Percentiles rank a stretch among this genome's conserved stretches.
phyloP scores from a whole-genome alignment of 2,797 vertebrate genomes.

The Eupleurogrammus muticus region DNA sequence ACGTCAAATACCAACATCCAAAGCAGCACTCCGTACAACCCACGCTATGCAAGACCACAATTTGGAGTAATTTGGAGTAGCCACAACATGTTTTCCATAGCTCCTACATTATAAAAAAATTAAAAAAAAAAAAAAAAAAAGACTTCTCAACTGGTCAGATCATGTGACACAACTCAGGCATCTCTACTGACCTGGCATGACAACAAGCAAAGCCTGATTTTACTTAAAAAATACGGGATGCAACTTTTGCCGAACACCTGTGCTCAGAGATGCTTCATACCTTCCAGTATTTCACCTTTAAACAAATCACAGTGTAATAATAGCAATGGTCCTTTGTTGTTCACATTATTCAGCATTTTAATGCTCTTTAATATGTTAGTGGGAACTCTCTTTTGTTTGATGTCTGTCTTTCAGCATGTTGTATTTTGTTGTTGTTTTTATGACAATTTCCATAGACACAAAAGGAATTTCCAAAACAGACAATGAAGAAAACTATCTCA shows the following conservation, averaged over 20 bases:
- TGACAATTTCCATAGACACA: neutral
- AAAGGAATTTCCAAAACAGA: neutral
- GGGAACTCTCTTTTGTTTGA: neutral
- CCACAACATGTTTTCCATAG: constrained; percentile 13
- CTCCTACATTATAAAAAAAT: constrained; percentile 29
- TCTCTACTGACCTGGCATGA: constrained; percentile 42
- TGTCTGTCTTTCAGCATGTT: neutral
- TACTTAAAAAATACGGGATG: neutral
- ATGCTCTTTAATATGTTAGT: neutral
- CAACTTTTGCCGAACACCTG: neutral
- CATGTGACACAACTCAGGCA: neutral
- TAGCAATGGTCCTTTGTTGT: neutral
- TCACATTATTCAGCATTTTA: neutral
- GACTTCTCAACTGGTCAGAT: no score
- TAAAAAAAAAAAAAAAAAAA: no score
- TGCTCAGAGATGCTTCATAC: neutral
- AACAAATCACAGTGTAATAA: neutral
- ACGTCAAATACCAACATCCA: constrained; percentile 23
- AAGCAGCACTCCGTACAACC: constrained; percentile 20
- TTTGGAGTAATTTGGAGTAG: constrained; percentile 16
- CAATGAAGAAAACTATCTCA: constrained; percentile 1
- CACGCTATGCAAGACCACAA: constrained; percentile 17
- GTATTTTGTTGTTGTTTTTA: neutral
- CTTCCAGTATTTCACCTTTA: neutral
- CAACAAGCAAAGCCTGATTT: constrained; percentile 39